Base-by-base conservation (phyloP, 2,797 vertebrate genomes). In the Lemur catta region DNA sequence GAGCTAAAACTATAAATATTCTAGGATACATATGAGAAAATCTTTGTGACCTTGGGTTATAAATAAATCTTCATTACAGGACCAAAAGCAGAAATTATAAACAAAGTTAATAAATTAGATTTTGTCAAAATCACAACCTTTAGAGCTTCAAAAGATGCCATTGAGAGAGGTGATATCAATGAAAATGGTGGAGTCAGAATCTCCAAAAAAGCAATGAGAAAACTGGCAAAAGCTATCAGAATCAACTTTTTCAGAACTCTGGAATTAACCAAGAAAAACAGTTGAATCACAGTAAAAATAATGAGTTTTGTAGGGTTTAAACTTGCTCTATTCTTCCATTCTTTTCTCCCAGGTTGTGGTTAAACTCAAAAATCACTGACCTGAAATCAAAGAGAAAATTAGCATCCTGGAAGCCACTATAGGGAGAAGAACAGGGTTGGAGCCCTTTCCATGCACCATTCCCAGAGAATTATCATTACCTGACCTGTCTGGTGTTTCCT, bases 21-120 rank as follows among this genome's bases (percentile, higher is more conserved):
- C 81, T 85, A 76, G 52, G 91, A 89, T 7, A 91, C 35, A 78
- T 24, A 59, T 52, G 65, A 95, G 38, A 97, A 97, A 85, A 93
- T 88, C 28, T 80, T 81, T 38, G 24, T 28, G 35, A 67, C 7
- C 12, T 48, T 85, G 38, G 33, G 33, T 76, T 91, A 93, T 46
- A 94, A 93, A 91, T 67, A 91, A 96, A 89, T 72, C 35, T 72
- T 59, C 57, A 2, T 46, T 87, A 85, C 4, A 89, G n/a, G 61
- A 84, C 22, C 41, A 89, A 95, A 87, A 95, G 35, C 24, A 91
- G 33, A 91, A 93, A 75, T 61, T 15, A 81, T 65, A 24, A 82
- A 91, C 91, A 87, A 81, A 59, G 28, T 28, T 28, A 11, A 26
- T 59, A 59, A 59, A 12, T 28, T 59, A 59, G 57, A 59, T 8